Base-by-base conservation (phyloP, 2,113 vertebrate genomes). In the Corythornis cristatus region DNA sequence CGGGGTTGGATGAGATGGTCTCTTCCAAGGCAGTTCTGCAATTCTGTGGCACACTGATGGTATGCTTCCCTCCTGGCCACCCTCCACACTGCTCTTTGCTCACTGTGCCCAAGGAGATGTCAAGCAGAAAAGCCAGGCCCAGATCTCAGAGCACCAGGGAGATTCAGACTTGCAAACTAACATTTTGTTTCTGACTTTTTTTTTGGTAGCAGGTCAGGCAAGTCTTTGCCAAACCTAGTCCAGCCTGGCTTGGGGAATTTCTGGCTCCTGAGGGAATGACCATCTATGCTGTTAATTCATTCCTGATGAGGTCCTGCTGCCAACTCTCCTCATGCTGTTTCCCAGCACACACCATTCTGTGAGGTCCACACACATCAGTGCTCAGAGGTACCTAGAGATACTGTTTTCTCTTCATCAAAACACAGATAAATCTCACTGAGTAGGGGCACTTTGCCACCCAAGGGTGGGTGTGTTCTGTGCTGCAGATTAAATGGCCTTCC, bases 101-200 rank as follows among this genome's bases (percentile, higher is more conserved):
- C 14, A 0, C 6, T 0, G 2, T 67, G 37, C 11, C 58, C 19
- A 15, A 83, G 54, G 15, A 31, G 43, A 43, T 3, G 2, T 48
- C 45, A 51, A 15, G 4, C 35, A 89, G 73, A 43, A 84, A 29
- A 0, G 2, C 8, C 20, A 42, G 22, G 7, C 21, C 57, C 40
- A 33, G 22, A n/a, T 67, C 43, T 23, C 25, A 7, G 28, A 94
- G 57, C 33, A 71, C 6, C 48, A 67, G 35, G 13, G 42, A 67
- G 3, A 13, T 57, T 78, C 37, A 81, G 53, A 45, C 22, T 48
- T 33, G 12, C 54, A 64, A 40, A 61, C 48, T 60, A 67, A 81
- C 29, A 3, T 72, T 79, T 86, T 67, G 73, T 4, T 35, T 86
- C 53, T 93, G 45, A 73, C 22, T 8, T 4, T 16, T 29, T 53